Conservation (phyloP, 53 echinoderm and acorn worm genomes). For the Mesocentrotus franciscanus region DNA sequence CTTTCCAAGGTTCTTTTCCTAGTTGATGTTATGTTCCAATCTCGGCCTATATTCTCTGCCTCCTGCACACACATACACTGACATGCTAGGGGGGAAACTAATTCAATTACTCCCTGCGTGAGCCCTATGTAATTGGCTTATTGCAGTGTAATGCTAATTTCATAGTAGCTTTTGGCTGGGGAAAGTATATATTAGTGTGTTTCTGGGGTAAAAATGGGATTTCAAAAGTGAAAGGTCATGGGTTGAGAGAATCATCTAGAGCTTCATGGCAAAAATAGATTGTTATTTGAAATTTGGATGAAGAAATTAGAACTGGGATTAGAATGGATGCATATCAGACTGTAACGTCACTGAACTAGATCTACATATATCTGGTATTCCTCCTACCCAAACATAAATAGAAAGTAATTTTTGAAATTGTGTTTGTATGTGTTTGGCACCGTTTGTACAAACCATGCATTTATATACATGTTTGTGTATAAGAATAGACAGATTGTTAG, state of each 20-base stretch:
- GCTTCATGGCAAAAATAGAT: not conserved
- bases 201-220: not conserved
- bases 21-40: constrained; percentile 13
- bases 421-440: not conserved
- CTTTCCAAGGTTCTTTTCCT: not conserved
- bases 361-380: not conserved
- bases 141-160: constrained; percentile 36
- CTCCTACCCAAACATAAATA: not conserved
- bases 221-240: not conserved
- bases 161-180: constrained; percentile 25
- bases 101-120: not conserved
- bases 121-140: not conserved
- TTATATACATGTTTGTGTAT: too few species aligned
- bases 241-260: not conserved
- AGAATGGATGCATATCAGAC: not conserved
- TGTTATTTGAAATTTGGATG: not conserved
- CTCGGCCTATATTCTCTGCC: not conserved
- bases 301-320: not conserved
- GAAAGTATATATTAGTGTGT: not conserved
- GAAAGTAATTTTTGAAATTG: not conserved
- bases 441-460: not conserved
- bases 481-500: not conserved
- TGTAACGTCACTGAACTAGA: not conserved
- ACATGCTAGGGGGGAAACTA: not conserved
- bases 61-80: not conserved